Evolutionary conservation across 2,113 vertebrate species (phyloP).

Genomic region (Oncorhynchus tshawytscha): DNA sequence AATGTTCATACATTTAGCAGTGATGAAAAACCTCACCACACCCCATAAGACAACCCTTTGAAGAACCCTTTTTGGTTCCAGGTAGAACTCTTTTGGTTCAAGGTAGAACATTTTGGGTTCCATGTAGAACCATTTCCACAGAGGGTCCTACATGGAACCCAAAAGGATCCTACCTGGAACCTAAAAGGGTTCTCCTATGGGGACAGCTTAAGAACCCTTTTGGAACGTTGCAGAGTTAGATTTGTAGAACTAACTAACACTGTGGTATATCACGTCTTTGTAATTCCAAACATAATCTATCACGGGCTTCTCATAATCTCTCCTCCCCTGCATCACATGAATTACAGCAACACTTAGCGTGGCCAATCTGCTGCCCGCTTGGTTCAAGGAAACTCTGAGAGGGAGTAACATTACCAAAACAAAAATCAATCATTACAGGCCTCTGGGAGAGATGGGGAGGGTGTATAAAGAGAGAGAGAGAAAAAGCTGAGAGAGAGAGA

Average conservation of each 20-base stretch:
- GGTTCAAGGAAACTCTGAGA: constrained; percentile 41
- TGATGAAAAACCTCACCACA: no score
- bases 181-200: no score
- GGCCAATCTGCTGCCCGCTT: constrained; percentile 26
- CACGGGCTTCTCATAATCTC: constrained; percentile 15
- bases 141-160: no score
- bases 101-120: no score
- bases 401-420: constrained; percentile 44
- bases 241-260: background rate
- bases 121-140: no score
- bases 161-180: no score
- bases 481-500: constrained; percentile 27
- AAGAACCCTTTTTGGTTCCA: no score
- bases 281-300: constrained; percentile 15
- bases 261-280: background rate
- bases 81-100: no score
- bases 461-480: constrained; percentile 8
- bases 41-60: no score
- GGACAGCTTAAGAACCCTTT: no score
- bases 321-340: constrained; percentile 8
- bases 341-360: constrained; percentile 39
- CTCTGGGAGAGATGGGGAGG: constrained; percentile 17
- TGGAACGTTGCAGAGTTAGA: background rate
- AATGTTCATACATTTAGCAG: no score
- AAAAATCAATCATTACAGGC: constrained; percentile 43